Evolutionary conservation across 2,888 invertebrate species (phyloP).

Genomic region (Sericinus montela): DNA sequence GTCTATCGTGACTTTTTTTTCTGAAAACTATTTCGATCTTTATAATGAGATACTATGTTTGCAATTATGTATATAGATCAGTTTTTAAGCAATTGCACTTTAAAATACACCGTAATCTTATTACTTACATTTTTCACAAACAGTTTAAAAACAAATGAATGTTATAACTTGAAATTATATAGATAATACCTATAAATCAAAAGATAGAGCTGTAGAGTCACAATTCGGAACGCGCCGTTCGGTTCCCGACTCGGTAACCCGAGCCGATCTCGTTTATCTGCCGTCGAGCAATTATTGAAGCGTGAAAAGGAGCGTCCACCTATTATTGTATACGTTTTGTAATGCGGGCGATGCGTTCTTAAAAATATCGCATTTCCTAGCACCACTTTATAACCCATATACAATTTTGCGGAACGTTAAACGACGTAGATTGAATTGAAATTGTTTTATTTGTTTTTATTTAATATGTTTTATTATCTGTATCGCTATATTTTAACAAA

Average conservation of each 20-base stretch:
- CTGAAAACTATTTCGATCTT: too few relatives aligned
- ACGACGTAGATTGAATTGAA: background rate
- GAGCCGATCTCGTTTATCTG: constrained; percentile 74
- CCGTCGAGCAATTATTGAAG: constrained; percentile 79
- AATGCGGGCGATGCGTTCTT: constrained; percentile 72
- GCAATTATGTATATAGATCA: too few relatives aligned
- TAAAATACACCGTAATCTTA: too few relatives aligned
- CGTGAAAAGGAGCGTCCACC: constrained; percentile 79
- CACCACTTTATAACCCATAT: constrained; percentile 31
- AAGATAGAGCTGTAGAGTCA: constrained; percentile 50
- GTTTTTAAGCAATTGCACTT: too few relatives aligned
- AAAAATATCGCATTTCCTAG: constrained; percentile 74
- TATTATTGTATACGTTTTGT: constrained; percentile 77
- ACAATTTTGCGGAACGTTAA: background rate
- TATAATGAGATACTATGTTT: too few relatives aligned
- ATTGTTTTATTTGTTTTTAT: too few relatives aligned
- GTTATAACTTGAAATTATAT: too few relatives aligned
- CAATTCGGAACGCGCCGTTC: constrained; percentile 45
- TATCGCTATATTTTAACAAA: background rate
- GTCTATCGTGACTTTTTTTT: too few relatives aligned
- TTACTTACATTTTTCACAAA: too few relatives aligned
- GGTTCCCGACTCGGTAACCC: constrained; percentile 55
- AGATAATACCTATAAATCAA: constrained; percentile 25
- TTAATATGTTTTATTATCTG: too few relatives aligned
- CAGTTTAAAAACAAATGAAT: too few relatives aligned